Percentiles rank a stretch among this genome's conserved stretches.
Evolutionary conservation across 2,888 invertebrate genomes (phyloP).

Genomic region (Cinara cedri): DNA sequence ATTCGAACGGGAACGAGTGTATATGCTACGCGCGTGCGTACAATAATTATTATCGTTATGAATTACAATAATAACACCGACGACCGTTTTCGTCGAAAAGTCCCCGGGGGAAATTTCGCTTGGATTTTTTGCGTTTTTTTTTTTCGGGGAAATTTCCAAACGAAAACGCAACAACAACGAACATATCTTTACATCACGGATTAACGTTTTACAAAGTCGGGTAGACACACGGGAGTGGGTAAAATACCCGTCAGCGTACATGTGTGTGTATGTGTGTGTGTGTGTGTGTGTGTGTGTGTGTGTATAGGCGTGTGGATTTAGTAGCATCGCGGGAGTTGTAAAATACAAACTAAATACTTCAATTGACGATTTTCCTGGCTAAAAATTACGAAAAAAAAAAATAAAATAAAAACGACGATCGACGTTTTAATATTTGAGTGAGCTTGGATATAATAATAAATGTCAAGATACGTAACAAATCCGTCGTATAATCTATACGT

Average conservation of each 20-base stretch:
- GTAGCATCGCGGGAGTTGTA: slow-evolving; percentile 44
- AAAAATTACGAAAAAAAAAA: slow-evolving; percentile 7
- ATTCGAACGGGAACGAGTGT: too few relatives aligned
- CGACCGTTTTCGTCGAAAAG: slow-evolving; percentile 13
- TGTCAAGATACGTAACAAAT: slow-evolving; percentile 28
- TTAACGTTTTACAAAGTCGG: slow-evolving; percentile 34
- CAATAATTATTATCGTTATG: too few relatives aligned
- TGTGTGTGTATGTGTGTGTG: too few relatives aligned
- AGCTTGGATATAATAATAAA: too few relatives aligned
- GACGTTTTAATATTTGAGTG: too few relatives aligned
- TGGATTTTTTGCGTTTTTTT: slow-evolving; percentile 15
- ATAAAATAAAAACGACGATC: too few relatives aligned
- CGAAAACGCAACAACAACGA: slow-evolving; percentile 17
- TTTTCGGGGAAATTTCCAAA: too few relatives aligned
- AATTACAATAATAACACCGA: too few relatives aligned
- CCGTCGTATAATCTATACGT: background rate
- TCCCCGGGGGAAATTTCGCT: background rate
- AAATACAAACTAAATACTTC: slow-evolving; percentile 51
- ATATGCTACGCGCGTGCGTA: background rate
- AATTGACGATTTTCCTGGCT: background rate
- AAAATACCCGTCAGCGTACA: too few relatives aligned
- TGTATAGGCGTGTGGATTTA: slow-evolving; percentile 34
- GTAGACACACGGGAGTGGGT: slow-evolving; percentile 27
- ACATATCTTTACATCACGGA: slow-evolving; percentile 40
- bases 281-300: too few relatives aligned